These are phyloP conservation scores for Bombus huntii DNA, from an alignment of 1,140 invertebrate genomes.

Conservation along the genomic window DNA sequence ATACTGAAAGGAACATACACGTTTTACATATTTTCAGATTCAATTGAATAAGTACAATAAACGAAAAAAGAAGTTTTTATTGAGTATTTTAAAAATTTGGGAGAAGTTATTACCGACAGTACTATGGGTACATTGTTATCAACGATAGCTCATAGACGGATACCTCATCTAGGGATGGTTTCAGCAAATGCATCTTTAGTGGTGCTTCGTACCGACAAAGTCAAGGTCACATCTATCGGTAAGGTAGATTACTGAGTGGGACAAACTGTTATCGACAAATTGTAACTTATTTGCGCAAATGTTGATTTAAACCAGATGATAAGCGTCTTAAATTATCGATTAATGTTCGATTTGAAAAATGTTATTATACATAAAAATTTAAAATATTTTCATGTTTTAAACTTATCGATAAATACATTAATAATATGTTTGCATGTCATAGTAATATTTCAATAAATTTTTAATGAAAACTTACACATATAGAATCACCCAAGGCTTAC, in stretches of 20 bases:
- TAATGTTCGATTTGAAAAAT: background rate
- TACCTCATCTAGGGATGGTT: background rate
- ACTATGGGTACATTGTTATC: background rate
- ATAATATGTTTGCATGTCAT: background rate
- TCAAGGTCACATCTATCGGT: constrained; percentile 12
- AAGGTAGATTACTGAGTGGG: constrained; percentile 16
- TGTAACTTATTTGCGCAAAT: background rate
- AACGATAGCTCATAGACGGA: background rate
- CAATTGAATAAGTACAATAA: background rate
- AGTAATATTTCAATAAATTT: background rate
- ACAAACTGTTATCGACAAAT: constrained; percentile 16
- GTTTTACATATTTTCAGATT: background rate
- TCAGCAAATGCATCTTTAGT: background rate
- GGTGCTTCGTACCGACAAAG: constrained; percentile 4
- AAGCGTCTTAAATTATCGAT: background rate
- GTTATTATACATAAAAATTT: background rate
- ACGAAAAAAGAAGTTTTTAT: background rate
- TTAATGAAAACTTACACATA: too few species aligned
- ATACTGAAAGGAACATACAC: background rate
- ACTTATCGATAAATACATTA: background rate
- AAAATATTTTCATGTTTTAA: background rate
- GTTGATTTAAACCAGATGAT: background rate
- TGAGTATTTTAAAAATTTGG: background rate
- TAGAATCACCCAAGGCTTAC: background rate
- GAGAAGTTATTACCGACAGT: constrained; percentile 37